These are phyloP conservation scores for Dioctria linearis DNA, from an alignment of 2,888 invertebrate genomes.

Conservation along the genomic window DNA sequence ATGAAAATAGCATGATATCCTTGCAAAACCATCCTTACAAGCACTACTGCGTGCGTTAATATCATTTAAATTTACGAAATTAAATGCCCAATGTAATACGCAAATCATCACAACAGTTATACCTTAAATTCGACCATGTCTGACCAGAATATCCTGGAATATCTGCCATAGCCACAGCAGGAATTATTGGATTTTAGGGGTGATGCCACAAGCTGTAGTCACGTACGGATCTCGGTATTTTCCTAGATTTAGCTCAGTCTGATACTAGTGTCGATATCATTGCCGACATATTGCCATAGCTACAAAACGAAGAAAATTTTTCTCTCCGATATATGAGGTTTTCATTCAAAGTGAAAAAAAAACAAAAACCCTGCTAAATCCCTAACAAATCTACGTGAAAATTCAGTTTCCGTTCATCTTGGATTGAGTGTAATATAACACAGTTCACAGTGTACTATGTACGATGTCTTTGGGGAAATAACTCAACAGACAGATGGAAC, in stretches of 20 bases:
- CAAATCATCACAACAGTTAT: slow-evolving; percentile 1
- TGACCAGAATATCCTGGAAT: slow-evolving; percentile 1
- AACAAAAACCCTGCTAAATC: slow-evolving; percentile 1
- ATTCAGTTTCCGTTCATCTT: neutral
- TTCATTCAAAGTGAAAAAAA: neutral
- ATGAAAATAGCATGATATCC: neutral
- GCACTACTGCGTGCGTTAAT: too few relatives aligned
- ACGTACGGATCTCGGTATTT: slow-evolving; percentile 5
- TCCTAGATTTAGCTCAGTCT: slow-evolving; percentile 14
- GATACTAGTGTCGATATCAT: neutral
- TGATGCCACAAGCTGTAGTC: slow-evolving; percentile 16
- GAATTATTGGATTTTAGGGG: slow-evolving; percentile 27
- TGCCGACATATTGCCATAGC: slow-evolving; percentile 15
- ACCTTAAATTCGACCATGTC: neutral
- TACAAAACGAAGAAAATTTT: neutral
- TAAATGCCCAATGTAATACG: neutral
- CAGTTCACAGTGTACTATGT: neutral
- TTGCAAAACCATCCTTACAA: neutral
- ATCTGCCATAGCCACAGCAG: slow-evolving; percentile 12
- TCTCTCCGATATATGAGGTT: too few relatives aligned
- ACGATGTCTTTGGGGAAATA: slow-evolving; percentile 28
- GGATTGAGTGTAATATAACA: slow-evolving; percentile 18
- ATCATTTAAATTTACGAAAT: neutral
- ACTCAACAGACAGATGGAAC: slow-evolving; percentile 30
- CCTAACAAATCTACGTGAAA: slow-evolving; percentile 19